Evolutionary conservation across 2,888 invertebrate species (phyloP), one percentile per base, ranked within the genome.

Genomic region (Drosophila limbata): DNA sequence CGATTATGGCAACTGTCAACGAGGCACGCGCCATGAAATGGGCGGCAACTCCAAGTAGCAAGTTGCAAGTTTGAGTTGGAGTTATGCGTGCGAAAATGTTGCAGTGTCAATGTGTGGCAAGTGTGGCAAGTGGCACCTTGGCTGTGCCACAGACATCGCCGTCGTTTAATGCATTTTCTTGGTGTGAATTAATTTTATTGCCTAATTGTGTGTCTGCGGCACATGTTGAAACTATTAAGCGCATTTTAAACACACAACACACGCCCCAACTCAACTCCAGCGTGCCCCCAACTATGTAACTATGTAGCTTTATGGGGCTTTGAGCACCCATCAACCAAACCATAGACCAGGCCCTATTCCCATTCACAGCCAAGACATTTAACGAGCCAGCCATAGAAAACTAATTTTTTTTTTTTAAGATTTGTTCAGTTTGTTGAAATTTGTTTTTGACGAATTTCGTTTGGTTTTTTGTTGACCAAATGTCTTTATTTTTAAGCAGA

Each of bases 181-280:
- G 85, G 90, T 88, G 91, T 83, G 90, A 91, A 90, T 90, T 90
- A 87, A 90, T 90, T 90, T 90, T 90, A 91, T 87, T 86, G 82
- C 90, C 84, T 77, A 83, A 86, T 90, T 90, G 89, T 89, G 76
- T 84, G 79, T 82, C 81, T 80, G 72, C 86, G 82, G 70, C 84
- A 91, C 91, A 91, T 92, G 91, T 87, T 91, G 91, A 88, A 92
- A 90, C 91, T 90, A 91, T 91, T 91, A 91, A 91, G 88, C 87
- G 91, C 71, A 77, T 83, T 80, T 86, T 83, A 78, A 81, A 81
- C 72, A 64, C 57, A 50, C 65, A 50, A 33, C n/a, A 48, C 13
- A 10, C 33, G n/a, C 39, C 48, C 40, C 50, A 21, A 33, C 28
- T 37, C 50, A 21, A 33, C 28, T 37, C 37, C 31, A 25, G 6